Base-by-base conservation (phyloP, 2,113 vertebrate species). In the Sisor rabdophorus region DNA sequence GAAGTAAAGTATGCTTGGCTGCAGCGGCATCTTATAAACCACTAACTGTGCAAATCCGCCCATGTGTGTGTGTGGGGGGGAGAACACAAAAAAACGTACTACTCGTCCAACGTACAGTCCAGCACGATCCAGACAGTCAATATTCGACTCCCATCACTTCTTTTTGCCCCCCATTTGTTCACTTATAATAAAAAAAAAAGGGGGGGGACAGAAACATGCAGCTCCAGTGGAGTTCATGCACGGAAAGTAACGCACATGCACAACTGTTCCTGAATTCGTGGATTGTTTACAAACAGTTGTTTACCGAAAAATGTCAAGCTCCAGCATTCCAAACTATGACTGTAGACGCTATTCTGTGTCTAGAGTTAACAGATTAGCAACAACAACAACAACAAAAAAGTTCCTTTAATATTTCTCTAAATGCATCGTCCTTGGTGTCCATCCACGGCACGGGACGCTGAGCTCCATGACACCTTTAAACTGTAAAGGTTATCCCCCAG, bases 191-290 rank as follows among this genome's bases (percentile, higher is more conserved):
- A 44, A 44, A 65, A 36, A 2, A 11, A 48, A 48, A 40, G 63
- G 71, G 26, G 30, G 82, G 83, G 78, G 85, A 86, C 86, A 82
- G 87, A 88, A 88, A 80, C 79, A 85, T 88, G 83, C 85, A 86
- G 81, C 77, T 84, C 48, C 58, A 13, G 48, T n/a, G 26, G 73
- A 60, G 79, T 44, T 73, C 53, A 73, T 55, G 50, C 47, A 59
- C 11, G 56, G 40, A 58, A 56, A 52, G 56, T 44, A 67, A 78
- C 58, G 71, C 71, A 71, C 58, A 63, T 54, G 68, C 22, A 54
- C 30, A 75, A 30, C 60, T 28, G 75, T 61, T 79, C 73, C 44
- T 67, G 52, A 48, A 68, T 53, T 63, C n/a, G 22, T 67, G 53
- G 63, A 75, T 78, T 81, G 81, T 82, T 82, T 82, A 82, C 81